Evolutionary conservation across 2,888 invertebrate species (phyloP), one percentile per base, ranked within the genome.

Genomic region (Entomobrya proxima): DNA sequence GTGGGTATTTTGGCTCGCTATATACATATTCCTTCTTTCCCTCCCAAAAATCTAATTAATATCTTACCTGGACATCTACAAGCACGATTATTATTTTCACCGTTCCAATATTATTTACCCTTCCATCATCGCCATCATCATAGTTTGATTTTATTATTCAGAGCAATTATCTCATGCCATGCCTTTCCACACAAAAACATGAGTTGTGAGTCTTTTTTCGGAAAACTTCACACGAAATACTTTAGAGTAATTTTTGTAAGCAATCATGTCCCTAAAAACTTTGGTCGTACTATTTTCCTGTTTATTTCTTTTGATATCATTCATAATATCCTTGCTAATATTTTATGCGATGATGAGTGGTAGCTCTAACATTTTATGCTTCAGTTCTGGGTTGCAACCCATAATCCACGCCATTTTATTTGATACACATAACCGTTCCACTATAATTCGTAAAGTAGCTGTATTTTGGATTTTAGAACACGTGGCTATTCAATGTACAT

Each of bases 51-150:
- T 77, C 69, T 78, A 84, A 78, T 78, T 55, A 83, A 83, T 84
- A 84, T 84, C 84, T 84, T 47, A 78, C 69, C 72, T 72, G 27
- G 47, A 84, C 61, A 84, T 84, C 84, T 84, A 84, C 69, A 72
- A 80, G 58, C 37, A 58, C 64, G 67, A 80, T 80, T 80, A 80
- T 69, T 77, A 61, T 55, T 75, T 37, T 55, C 32, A 37, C 55
- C 5, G 37, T 50, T 24, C 79, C 58, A 67, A 61, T 79, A 79
- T 32, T 81, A 83, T 55, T n/a, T 83, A 37, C 55, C n/a, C 24
- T 72, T 21, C 55, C 37, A 30, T 80, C 44, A 72, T 72, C 55
- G 21, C 6, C 35, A 30, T 35, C 72, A 67, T 30, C n/a, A 32
- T 79, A 13, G n/a, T 37, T 35, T 83, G 37, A 84, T 84, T 78